A percentile compares a stretch with the other conserved stretches of the same genome.
Evolutionary conservation across 2,113 vertebrate species (phyloP).

Genomic region (Phyllostomus discolor): DNA sequence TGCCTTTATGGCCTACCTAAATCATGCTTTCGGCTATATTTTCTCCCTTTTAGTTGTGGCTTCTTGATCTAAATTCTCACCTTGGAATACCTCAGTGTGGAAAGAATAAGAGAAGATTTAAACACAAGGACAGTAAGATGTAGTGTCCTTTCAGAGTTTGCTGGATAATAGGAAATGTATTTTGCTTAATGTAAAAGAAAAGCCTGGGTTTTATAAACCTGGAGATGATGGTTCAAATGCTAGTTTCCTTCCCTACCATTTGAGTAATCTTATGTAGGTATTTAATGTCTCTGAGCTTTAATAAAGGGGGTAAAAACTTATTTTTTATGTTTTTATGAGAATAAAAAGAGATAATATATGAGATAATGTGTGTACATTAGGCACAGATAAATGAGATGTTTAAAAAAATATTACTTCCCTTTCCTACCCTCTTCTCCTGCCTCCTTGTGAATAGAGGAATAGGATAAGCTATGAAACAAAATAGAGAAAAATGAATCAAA

Average conservation of each 20-base stretch:
- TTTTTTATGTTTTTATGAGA: background rate
- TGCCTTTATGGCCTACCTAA: background rate
- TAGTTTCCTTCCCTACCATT: background rate
- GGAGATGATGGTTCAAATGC: background rate
- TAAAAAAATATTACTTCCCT: background rate
- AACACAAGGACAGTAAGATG: background rate
- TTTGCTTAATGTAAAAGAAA: background rate
- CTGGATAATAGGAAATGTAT: background rate
- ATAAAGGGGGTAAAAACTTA: background rate
- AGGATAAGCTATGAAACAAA: background rate
- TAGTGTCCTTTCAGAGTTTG: background rate
- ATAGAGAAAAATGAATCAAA: background rate
- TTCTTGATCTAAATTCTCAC: background rate
- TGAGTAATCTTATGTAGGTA: background rate
- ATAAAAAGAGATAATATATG: background rate
- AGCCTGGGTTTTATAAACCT: background rate
- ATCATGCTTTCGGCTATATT: background rate
- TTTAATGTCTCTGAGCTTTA: background rate
- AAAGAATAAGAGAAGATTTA: background rate
- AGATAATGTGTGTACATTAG: background rate
- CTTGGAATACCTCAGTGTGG: background rate
- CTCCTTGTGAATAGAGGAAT: background rate
- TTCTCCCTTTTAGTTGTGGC: background rate
- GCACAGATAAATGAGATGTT: background rate
- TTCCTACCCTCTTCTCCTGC: background rate